Conservation (phyloP, 2,797 vertebrate species). For the Bovichtus diacanthus region DNA sequence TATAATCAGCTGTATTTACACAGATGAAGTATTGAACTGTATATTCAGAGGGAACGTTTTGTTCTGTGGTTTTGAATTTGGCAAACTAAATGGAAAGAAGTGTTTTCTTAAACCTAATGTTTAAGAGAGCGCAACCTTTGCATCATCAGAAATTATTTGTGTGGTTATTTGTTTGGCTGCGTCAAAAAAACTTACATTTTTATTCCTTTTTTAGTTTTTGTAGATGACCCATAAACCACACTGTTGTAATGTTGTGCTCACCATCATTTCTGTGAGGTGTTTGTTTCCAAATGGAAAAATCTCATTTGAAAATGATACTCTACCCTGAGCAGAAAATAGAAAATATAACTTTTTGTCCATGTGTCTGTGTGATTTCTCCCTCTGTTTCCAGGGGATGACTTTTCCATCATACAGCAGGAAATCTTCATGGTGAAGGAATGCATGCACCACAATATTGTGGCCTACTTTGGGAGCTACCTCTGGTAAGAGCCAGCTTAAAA, state of each 20-base stretch:
- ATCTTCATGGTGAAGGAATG: slow-evolving; percentile 99
- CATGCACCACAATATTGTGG: slow-evolving; percentile 97
- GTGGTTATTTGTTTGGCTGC: no score
- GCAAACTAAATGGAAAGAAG: slow-evolving; percentile 53
- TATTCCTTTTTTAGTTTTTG: not conserved
- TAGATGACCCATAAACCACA: not conserved
- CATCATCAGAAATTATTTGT: not conserved
- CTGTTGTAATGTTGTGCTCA: not conserved
- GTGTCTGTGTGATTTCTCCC: slow-evolving; percentile 51
- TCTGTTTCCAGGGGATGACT: slow-evolving; percentile 94
- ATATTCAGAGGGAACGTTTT: slow-evolving; percentile 9
- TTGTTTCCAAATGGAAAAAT: slow-evolving; percentile 29
- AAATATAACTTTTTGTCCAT: slow-evolving; percentile 35
- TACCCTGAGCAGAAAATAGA: not conserved
- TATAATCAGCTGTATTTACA: slow-evolving; percentile 24
- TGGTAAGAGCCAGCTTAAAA: slow-evolving; percentile 88
- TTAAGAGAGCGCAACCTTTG: not conserved
- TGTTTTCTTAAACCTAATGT: no score
- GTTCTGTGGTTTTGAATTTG: slow-evolving; percentile 41
- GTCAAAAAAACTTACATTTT: no score
- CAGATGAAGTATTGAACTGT: slow-evolving; percentile 5
- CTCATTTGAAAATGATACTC: no score
- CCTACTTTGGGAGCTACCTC: slow-evolving; percentile 99
- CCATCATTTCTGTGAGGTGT: slow-evolving; percentile 12
- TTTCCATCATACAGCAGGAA: slow-evolving; percentile 99